These are phyloP conservation scores for Calameuta pallipes DNA, from an alignment of 2,888 invertebrate species.

Conservation along the genomic window DNA sequence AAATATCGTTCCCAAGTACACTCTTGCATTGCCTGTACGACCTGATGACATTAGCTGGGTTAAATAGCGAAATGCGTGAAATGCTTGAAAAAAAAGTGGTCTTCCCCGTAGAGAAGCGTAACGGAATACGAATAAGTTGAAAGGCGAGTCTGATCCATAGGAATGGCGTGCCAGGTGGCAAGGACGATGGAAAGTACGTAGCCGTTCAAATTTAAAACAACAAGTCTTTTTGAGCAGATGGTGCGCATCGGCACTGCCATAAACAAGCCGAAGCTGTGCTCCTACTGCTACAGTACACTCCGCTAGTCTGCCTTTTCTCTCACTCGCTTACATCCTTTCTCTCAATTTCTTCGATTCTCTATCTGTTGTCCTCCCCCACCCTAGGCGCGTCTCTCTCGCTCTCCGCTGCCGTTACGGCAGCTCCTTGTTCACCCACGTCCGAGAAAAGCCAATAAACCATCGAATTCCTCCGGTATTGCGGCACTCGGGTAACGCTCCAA, in stretches of 20 bases:
- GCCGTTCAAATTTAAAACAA: conserved; percentile 56
- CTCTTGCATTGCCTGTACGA: not conserved
- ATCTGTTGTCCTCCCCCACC: conserved; percentile 9
- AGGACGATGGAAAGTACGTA: conserved; percentile 18
- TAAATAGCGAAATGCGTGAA: not conserved
- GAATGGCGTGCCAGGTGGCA: not conserved
- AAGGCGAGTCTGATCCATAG: not conserved
- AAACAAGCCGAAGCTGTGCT: conserved; percentile 57
- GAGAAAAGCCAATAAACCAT: conserved; percentile 64
- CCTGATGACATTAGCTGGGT: not conserved
- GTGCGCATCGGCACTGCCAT: conserved; percentile 56
- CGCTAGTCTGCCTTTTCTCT: conserved; percentile 27
- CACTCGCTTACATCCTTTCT: not conserved
- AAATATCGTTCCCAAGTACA: not conserved
- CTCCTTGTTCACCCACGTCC: conserved; percentile 55
- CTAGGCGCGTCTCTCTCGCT: conserved; percentile 23
- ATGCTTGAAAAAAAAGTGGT: not conserved
- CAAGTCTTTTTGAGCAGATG: conserved; percentile 60
- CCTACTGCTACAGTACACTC: conserved; percentile 37
- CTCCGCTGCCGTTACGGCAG: conserved; percentile 21
- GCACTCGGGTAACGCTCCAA: conserved; percentile 45
- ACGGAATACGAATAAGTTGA: not conserved
- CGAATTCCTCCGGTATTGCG: conserved; percentile 61
- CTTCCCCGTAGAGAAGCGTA: not conserved
- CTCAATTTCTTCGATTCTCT: not conserved